A percentile compares a stretch with the other conserved stretches of the same genome.
These are phyloP conservation scores for Colostygia pectinataria DNA, from an alignment of 2,888 invertebrate species.

Conservation along the genomic window DNA sequence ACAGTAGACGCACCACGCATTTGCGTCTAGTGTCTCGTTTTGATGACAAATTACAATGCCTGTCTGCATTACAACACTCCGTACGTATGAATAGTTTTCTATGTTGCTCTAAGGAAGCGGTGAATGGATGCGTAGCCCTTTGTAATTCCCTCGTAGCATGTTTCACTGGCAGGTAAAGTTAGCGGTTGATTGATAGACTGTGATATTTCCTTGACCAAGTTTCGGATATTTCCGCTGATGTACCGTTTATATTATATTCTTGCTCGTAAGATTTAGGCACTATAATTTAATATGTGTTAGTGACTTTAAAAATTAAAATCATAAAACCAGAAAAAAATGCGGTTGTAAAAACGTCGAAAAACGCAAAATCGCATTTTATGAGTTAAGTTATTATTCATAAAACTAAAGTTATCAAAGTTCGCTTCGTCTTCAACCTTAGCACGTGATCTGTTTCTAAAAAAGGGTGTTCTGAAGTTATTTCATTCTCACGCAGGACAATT, in stretches of 20 bases:
- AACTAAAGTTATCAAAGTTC: conserved; percentile 16
- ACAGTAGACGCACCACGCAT: conserved; percentile 18
- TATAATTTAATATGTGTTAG: too few relatives aligned
- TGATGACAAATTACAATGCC: conserved; percentile 39
- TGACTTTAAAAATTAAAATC: too few relatives aligned
- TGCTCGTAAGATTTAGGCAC: too few relatives aligned
- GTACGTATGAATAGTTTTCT: conserved; percentile 27
- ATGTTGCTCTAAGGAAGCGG: conserved; percentile 21
- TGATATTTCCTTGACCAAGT: conserved; percentile 27
- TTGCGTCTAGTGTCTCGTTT: conserved; percentile 23
- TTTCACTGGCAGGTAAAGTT: conserved; percentile 32
- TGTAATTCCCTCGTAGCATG: conserved; percentile 29
- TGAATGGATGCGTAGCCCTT: conserved; percentile 32
- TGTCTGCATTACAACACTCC: conserved; percentile 29
- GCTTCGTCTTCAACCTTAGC: conserved; percentile 15
- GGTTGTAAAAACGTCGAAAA: background rate
- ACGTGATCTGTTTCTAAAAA: conserved; percentile 31
- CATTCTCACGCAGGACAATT: conserved; percentile 25
- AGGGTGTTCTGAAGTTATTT: conserved; percentile 23
- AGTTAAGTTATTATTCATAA: conserved; percentile 21
- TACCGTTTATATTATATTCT: too few relatives aligned
- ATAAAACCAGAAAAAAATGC: background rate
- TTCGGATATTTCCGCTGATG: conserved; percentile 13
- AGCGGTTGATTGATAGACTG: conserved; percentile 32
- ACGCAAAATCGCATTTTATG: conserved; percentile 5